phyloP scores from a whole-genome alignment of 92 coral and sea anemone species.

The Palythoa heliodiscus region DNA sequence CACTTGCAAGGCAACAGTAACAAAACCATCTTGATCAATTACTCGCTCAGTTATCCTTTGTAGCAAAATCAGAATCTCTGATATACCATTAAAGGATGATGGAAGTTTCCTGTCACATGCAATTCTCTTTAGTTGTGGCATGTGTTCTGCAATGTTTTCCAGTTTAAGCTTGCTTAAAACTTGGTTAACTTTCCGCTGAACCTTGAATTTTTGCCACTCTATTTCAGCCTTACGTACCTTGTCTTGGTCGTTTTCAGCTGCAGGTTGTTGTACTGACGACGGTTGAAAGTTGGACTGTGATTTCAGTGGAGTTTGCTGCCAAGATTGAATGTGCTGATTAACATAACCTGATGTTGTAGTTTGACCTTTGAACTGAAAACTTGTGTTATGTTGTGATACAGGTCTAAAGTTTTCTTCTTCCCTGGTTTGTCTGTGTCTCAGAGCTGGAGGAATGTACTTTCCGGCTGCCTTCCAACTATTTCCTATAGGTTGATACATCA shows the following conservation, averaged over 20 bases:
- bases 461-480: constrained; percentile 24
- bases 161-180: constrained; percentile 59
- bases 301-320: constrained; percentile 4
- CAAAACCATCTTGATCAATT: constrained; percentile 69
- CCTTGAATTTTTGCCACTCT: constrained; percentile 95
- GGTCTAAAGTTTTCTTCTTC: background rate
- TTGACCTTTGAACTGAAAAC: constrained; percentile 5
- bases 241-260: constrained; percentile 58
- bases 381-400: background rate
- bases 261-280: constrained; percentile 28
- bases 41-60: constrained; percentile 71
- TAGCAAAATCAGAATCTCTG: constrained; percentile 78
- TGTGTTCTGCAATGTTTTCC: constrained; percentile 50
- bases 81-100: constrained; percentile 79
- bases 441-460: constrained; percentile 33
- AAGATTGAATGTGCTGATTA: background rate
- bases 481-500: background rate
- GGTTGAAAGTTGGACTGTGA: background rate
- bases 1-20: constrained; percentile 64
- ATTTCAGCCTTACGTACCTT: constrained; percentile 72
- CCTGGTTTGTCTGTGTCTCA: constrained; percentile 32
- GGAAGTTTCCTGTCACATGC: constrained; percentile 79
- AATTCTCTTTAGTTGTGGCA: constrained; percentile 57
- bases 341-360: background rate
- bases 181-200: constrained; percentile 80